phyloP scores from a whole-genome alignment of 2,888 invertebrate genomes.

The Hemicrepidius hirtus region DNA sequence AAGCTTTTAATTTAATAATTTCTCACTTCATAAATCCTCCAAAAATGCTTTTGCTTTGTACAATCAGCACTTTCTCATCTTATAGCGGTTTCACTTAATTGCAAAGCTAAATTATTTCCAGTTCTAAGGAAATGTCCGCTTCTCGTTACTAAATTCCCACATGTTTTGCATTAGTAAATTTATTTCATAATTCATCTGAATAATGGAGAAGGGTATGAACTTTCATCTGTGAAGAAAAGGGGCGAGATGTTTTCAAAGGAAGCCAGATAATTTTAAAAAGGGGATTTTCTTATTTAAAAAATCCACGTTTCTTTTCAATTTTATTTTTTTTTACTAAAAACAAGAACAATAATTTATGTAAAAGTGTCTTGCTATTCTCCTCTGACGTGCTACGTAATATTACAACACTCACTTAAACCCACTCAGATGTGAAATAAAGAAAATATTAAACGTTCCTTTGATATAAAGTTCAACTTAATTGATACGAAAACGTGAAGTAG shows the following conservation, averaged over 20 bases:
- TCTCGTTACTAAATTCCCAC: constrained; percentile 8
- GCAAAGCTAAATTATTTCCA: constrained; percentile 2
- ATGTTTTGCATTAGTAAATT: constrained; percentile 11
- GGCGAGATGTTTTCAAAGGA: neutral
- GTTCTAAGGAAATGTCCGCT: neutral
- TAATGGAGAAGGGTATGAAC: neutral
- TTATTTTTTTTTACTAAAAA: neutral
- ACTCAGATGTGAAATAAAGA: neutral
- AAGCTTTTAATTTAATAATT: too few relatives aligned
- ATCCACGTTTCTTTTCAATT: too few relatives aligned
- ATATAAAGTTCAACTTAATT: neutral
- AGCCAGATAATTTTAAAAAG: neutral
- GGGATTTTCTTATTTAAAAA: too few relatives aligned
- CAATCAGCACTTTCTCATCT: too few relatives aligned
- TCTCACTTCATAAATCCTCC: too few relatives aligned
- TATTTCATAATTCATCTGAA: constrained; percentile 5
- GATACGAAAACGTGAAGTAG: neutral
- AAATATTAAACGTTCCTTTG: neutral
- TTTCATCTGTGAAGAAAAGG: neutral
- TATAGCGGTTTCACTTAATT: neutral
- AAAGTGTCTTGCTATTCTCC: neutral
- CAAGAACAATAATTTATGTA: neutral
- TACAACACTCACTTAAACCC: neutral
- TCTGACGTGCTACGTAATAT: neutral
- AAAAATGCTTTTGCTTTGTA: too few relatives aligned